Base-by-base conservation (phyloP, 2,888 invertebrate genomes). In the Watsonalla binaria region DNA sequence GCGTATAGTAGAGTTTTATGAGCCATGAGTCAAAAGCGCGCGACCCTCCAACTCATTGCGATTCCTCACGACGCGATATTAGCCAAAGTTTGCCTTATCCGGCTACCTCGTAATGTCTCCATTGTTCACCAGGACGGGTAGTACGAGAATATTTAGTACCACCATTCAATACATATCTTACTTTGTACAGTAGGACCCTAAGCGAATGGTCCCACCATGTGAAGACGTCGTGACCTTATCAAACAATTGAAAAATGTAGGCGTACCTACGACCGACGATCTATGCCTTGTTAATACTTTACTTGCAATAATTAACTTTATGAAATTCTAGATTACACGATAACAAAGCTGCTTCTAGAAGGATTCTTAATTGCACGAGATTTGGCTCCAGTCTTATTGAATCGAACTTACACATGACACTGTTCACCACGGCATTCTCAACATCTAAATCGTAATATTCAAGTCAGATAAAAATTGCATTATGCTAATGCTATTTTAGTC, bases 61-160 rank as follows among this genome's bases (percentile, higher is more conserved):
- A 90, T 89, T 86, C 87, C 84, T 79, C 78, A 79, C 82, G 77
- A 80, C 76, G 63, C 78, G 69, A 77, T 75, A 66, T 75, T 72
- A 74, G 72, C 79, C 75, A 78, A 83, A 82, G 82, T 76, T 78
- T 71, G 69, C 90, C 88, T 80, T 90, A 86, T 86, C 76, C 79
- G 88, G 82, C 65, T 69, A 78, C 72, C 72, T 78, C 70, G 74
- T 87, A 87, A 89, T 87, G 87, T 87, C 78, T 84, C 84, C 78
- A 89, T 90, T 90, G 90, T 89, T 82, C 73, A 78, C 79, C 70
- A 65, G 71, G 75, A 80, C 80, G 78, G 80, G 72, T 81, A 77
- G 83, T 80, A 73, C 74, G 66, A 66, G 64, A 77, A 75, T 74
- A 72, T 71, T 72, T 73, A 64, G 61, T 64, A 63, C 54, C 59